phyloP scores from a whole-genome alignment of 2,113 vertebrate genomes.

The Cairina moschata region DNA sequence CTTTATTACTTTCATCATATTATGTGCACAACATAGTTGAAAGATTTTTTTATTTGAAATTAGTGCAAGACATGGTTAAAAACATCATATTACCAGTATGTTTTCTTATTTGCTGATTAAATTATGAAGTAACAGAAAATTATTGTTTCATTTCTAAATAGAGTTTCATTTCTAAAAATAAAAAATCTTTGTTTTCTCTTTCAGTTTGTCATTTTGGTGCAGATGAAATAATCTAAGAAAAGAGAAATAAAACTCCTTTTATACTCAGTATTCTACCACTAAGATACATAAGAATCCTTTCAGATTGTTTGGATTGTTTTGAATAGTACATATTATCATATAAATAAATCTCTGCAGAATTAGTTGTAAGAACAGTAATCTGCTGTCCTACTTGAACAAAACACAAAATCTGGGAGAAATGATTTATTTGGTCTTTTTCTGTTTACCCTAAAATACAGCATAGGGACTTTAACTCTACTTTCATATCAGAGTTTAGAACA shows the following conservation, averaged over 20 bases:
- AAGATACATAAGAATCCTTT: not conserved
- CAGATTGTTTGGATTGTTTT: not conserved
- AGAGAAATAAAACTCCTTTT: not conserved
- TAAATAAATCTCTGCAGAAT: not conserved
- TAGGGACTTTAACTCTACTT: not conserved
- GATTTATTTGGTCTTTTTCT: not conserved
- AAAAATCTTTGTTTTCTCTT: not conserved
- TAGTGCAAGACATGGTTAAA: not conserved
- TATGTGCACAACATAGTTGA: not conserved
- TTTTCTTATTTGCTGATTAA: not conserved
- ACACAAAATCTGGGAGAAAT: not conserved
- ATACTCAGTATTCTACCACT: not conserved
- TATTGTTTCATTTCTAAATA: not conserved
- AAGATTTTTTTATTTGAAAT: not conserved
- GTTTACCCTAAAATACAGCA: not conserved
- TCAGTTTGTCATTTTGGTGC: not conserved
- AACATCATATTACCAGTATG: not conserved
- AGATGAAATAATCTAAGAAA: not conserved
- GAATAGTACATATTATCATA: not conserved
- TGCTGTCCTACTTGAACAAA: not conserved
- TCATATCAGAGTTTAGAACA: not conserved
- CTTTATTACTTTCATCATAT: not conserved
- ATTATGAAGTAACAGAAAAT: not conserved
- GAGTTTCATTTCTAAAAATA: not conserved
- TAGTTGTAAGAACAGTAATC: not conserved